phyloP scores from a whole-genome alignment of 2,888 invertebrate genomes.

The Clitarchus hookeri region DNA sequence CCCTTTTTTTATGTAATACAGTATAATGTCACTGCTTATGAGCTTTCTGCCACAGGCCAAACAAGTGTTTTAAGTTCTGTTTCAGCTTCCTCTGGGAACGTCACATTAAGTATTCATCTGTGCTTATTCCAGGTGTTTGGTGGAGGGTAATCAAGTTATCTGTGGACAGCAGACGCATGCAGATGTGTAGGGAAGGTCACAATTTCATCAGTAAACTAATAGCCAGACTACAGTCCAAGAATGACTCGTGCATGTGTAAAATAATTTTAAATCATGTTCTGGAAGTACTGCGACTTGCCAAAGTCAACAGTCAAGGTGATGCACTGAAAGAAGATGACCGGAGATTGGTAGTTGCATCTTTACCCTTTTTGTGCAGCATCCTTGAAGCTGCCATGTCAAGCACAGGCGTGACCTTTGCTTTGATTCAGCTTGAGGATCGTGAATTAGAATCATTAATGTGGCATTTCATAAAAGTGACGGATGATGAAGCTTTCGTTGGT shows the following conservation, averaged over 20 bases:
- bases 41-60: too few relatives aligned
- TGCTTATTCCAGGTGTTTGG: background rate
- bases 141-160: background rate
- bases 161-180: background rate
- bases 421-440: background rate
- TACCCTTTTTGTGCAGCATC: background rate
- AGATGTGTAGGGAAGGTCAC: background rate
- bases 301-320: background rate
- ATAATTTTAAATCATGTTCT: background rate
- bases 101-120: too few relatives aligned
- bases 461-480: background rate
- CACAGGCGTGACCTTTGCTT: background rate
- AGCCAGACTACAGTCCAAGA: background rate
- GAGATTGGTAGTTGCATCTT: background rate
- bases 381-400: background rate
- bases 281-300: background rate
- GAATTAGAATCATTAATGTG: background rate
- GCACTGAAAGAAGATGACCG: background rate
- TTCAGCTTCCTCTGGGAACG: too few relatives aligned
- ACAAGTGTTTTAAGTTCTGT: too few relatives aligned
- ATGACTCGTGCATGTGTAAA: background rate
- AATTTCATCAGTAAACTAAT: background rate
- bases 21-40: too few relatives aligned
- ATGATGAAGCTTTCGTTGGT: background rate
- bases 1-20: too few relatives aligned